Base-by-base conservation (phyloP, 2,888 invertebrate species). In the Synergus laeviventris region DNA sequence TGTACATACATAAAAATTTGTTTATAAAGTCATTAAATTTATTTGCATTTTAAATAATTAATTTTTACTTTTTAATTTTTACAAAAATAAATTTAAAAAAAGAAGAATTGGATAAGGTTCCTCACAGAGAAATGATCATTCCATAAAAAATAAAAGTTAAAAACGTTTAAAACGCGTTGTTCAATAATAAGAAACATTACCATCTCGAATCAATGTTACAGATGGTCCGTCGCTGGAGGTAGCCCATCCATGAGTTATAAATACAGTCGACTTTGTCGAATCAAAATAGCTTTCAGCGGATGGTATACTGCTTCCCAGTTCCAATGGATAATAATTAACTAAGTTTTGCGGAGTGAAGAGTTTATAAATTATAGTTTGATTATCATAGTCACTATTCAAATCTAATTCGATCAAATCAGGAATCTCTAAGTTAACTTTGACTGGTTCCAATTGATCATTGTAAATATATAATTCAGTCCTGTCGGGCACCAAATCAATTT, bases 211-310 rank as follows among this genome's bases (percentile, higher is more conserved):
- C 31, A 60, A 14, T 3, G 60, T 60, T 60, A 60, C 31, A 31
- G 60, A 31, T 5, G 31, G 24, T 12, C 60, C 60, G 7, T 31
- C 8, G 16, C 7, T 60, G 14, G 60, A 31, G 16, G 14, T 31
- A 24, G 31, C 2, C 4, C 16, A 60, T 31, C 60, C 60, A 31
- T 60, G 60, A 18, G 86, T 87, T 9, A 89, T 70, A 18, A 90
- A 76, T 73, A 83, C 85, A 7, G 89, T 89, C 0, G 86, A 83
- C 60, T 81, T 86, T 7, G 74, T 75, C 0, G 80, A 45, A 66
- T 87, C 82, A 62, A 89, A 88, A 21, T 76, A 49, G 60, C 31
- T 60, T 0, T 14, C 21, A 16, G 3, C 12, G 8, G 21, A 2
- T 31, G 2, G 11, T 60, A 0, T 31, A 31, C 7, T 14, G 4